Base-by-base conservation (phyloP, 53 echinoderm and acorn worm genomes). In the Arbacia lixula region DNA sequence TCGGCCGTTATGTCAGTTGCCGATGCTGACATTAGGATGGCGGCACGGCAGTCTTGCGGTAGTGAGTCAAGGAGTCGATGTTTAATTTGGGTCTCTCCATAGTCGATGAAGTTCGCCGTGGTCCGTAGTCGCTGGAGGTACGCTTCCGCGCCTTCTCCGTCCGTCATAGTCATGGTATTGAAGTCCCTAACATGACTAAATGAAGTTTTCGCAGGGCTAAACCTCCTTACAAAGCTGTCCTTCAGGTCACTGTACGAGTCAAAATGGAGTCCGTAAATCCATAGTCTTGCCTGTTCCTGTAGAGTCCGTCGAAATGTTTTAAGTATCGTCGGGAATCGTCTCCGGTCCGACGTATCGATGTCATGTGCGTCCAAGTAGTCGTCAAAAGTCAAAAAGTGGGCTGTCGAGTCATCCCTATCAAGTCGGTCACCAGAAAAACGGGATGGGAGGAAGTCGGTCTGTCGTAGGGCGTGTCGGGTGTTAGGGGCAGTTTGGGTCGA, bases 11-110 rank as follows among this genome's bases (percentile, higher is more conserved):
- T 33, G 28, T 34, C 36, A 20, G 66, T 29, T 17, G 68, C 5
- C 31, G 79, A 60, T 35, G 57, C 53, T 36, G 87, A 80, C 87
- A 81, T 87, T 4, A 81, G 69, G 2, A 87, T 27, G 20, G 87
- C 87, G 4, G 69, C 53, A 80, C 87, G 79, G 33, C 87, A 87
- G 40, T 87, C 81, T 2, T n/a, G n/a, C n/a, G n/a, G n/a, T n/a
- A n/a, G n/a, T 32, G 81, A 12, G 54, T 42, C 54, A 17, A 87
- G 57, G 9, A 82, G 53, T 68, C 64, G 35, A 34, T 87, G 41
- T 21, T 30, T 68, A 57, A 87, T 81, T 12, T 87, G 87, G 9
- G 34, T 53, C 14, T 87, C 53, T 22, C 80, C 82, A 42, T 87
- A 87, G 32, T 67, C 68, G 20, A 87, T 56, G 26, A 35, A 66